Evolutionary conservation across 2,113 vertebrate species (phyloP).

Genomic region (Toxotes jaculatrix): DNA sequence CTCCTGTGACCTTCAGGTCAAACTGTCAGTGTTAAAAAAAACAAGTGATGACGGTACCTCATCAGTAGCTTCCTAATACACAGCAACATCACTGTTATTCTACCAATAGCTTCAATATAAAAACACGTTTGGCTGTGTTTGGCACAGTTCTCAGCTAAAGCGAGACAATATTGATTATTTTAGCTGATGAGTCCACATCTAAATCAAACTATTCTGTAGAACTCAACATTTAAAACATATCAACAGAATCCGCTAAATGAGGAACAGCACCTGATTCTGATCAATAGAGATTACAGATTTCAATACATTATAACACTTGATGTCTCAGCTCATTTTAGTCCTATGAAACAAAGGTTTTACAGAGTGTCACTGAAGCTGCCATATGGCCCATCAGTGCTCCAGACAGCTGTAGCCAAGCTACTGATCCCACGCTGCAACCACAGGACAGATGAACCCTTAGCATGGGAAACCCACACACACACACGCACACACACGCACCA

Average conservation of each 20-base stretch:
- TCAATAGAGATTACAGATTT: background rate
- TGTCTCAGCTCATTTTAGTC: background rate
- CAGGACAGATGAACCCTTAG: constrained; percentile 42
- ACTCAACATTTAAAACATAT: background rate
- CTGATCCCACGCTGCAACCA: constrained; percentile 44
- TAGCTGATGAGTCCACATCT: background rate
- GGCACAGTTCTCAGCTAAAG: background rate
- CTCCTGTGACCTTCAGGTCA: constrained; percentile 50
- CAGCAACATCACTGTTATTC: background rate
- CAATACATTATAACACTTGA: background rate
- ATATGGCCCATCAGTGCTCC: constrained; percentile 55
- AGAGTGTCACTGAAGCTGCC: constrained; percentile 45
- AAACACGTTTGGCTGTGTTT: background rate
- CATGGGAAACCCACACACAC: constrained; percentile 1
- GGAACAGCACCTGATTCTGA: background rate
- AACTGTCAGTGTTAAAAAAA: constrained; percentile 10
- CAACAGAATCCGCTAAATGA: background rate
- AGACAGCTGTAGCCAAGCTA: constrained; percentile 59
- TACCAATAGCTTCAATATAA: background rate
- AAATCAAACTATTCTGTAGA: background rate
- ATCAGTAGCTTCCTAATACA: background rate
- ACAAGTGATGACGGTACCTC: background rate
- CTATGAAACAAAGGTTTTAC: background rate
- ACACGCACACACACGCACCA: background rate
- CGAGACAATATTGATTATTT: background rate